These are phyloP conservation scores for Limosa lapponica DNA, from an alignment of 2,797 vertebrate genomes.

Conservation along the genomic window DNA sequence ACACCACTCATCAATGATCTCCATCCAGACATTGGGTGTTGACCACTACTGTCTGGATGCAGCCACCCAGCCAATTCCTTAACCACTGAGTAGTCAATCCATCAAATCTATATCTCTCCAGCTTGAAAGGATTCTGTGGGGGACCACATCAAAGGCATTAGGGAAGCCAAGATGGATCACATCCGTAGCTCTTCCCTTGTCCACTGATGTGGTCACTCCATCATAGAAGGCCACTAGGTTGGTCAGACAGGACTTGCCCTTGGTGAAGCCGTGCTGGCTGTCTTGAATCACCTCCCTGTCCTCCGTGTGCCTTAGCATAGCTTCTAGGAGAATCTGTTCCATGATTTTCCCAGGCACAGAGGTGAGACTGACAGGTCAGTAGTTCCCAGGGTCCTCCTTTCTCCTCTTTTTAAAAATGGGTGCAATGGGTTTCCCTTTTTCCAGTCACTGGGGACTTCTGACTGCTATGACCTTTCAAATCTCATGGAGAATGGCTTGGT, in stretches of 20 bases:
- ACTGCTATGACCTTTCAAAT: not conserved
- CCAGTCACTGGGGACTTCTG: too few relatives aligned
- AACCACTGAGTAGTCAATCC: not conserved
- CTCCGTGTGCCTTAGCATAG: not conserved
- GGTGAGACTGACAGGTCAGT: too few relatives aligned
- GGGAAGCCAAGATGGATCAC: too few relatives aligned
- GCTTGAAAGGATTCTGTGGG: not conserved
- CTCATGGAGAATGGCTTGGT: not conserved
- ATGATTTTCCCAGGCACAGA: not conserved
- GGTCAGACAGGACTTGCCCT: not conserved
- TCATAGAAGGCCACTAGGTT: not conserved
- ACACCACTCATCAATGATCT: not conserved
- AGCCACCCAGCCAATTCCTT: not conserved
- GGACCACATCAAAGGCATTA: not conserved
- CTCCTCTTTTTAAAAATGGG: not conserved
- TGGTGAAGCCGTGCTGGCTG: not conserved
- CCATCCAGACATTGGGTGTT: not conserved
- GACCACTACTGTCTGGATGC: not conserved
- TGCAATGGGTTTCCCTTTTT: not conserved
- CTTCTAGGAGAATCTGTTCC: not conserved
- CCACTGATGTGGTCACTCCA: not conserved
- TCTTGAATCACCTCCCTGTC: not conserved
- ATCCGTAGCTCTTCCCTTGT: not conserved
- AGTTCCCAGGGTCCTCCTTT: not conserved
- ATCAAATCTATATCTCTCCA: not conserved